Base-by-base conservation (phyloP, 1,140 invertebrate genomes). In the Dendroctonus ponderosae region DNA sequence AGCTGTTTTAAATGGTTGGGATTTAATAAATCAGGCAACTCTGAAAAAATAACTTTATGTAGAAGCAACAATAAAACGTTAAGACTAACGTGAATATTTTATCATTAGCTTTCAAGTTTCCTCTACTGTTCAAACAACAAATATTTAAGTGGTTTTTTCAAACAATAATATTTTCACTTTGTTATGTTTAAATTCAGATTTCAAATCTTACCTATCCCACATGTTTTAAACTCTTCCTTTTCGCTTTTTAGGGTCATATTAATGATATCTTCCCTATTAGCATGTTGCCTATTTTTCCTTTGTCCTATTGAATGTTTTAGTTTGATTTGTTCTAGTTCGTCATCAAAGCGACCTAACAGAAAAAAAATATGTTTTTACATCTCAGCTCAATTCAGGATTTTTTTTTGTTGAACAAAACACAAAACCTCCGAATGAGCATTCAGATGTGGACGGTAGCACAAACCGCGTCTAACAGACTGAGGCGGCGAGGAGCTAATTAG, bases 241-340 rank as follows among this genome's bases (percentile, higher is more conserved):
- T 92, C 90, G 57, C 81, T 82, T 71, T 90, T 83, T 66, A 87
- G 83, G 0, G 86, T 89, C 71, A 91, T 86, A 64, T 85, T 86
- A 37, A 92, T 86, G 11, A 88, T 82, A 80, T 90, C 86, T 79
- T 90, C 85, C 68, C 91, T 82, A 71, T 84, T 89, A 1, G 87
- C 88, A 77, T 92, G 89, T 72, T 91, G 90, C 26, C 87, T 81
- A 72, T 84, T 86, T 76, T 86, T 90, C 69, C 86, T 82, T 40
- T 83, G 81, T 11, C 88, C 87, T 44, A 92, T 84, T 0, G 88
- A 89, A 72, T 89, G 87, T 75, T 91, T 91, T 5, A 91, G 78
- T 15, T 79, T 74, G 72, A 93, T 92, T 78, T 91, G 88, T 70
- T 87, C 84, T 40, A 91, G 76, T 81, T 93, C 90, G 67, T 90